Evolutionary conservation across 2,797 vertebrate genomes (phyloP).

Genomic region (Pseudochirops corinnae): DNA sequence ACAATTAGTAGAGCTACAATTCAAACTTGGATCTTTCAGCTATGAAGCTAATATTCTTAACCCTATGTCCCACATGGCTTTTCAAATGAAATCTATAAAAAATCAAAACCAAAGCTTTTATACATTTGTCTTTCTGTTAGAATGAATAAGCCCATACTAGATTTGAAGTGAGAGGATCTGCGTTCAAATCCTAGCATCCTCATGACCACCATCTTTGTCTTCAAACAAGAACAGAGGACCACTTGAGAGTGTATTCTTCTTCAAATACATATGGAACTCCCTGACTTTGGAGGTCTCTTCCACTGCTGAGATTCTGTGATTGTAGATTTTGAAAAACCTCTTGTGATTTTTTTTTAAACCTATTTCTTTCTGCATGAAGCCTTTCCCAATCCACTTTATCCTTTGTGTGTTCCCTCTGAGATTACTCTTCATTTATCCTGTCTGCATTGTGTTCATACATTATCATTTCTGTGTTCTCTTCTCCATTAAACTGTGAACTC

Average conservation of each 20-base stretch:
- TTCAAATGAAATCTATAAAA: background rate
- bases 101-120: background rate
- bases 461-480: background rate
- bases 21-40: background rate
- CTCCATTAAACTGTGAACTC: background rate
- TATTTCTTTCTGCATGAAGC: background rate
- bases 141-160: background rate
- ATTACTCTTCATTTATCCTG: background rate
- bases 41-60: background rate
- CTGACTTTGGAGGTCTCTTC: background rate
- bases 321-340: no score
- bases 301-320: background rate
- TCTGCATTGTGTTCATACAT: background rate
- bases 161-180: background rate
- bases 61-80: background rate
- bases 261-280: background rate
- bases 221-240: background rate
- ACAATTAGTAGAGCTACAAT: background rate
- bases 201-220: background rate
- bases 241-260: background rate
- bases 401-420: background rate
- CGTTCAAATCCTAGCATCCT: background rate
- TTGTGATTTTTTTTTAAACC: no score
- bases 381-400: background rate
- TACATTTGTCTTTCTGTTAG: background rate